Evolutionary conservation across 1,140 invertebrate genomes (phyloP).

Genomic region (Drosophila asahinai): DNA sequence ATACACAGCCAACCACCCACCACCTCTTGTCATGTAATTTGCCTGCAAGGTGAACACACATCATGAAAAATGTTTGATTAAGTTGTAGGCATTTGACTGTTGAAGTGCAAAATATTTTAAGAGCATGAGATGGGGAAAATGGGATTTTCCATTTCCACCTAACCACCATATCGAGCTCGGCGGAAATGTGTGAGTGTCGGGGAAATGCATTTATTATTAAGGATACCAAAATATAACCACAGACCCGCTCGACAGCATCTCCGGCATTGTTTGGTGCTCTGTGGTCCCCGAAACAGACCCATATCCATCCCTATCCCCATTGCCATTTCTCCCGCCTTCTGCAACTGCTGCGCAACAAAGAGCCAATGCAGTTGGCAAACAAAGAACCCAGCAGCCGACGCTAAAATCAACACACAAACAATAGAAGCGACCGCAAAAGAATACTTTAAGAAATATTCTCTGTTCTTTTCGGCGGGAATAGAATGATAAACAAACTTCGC

Average conservation of each 20-base stretch:
- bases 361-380: slow-evolving; percentile 72
- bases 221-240: slow-evolving; percentile 53
- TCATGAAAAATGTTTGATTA: slow-evolving; percentile 65
- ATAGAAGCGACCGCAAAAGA: slow-evolving; percentile 63
- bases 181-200: slow-evolving; percentile 28
- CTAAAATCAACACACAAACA: slow-evolving; percentile 60
- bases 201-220: slow-evolving; percentile 74
- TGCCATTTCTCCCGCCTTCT: neutral
- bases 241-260: slow-evolving; percentile 39
- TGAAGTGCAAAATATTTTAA: slow-evolving; percentile 58
- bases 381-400: slow-evolving; percentile 52
- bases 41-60: slow-evolving; percentile 60
- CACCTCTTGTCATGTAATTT: slow-evolving; percentile 69
- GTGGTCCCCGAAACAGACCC: slow-evolving; percentile 21
- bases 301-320: neutral
- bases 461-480: slow-evolving; percentile 35
- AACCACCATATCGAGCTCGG: slow-evolving; percentile 15
- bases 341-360: slow-evolving; percentile 56
- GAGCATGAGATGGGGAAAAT: neutral
- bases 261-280: slow-evolving; percentile 38
- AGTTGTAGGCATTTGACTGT: slow-evolving; percentile 66
- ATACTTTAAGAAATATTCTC: slow-evolving; percentile 67
- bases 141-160: slow-evolving; percentile 21
- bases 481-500: slow-evolving; percentile 42
- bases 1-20: neutral